These are phyloP conservation scores for Babylonia areolata DNA, from an alignment of 1,140 invertebrate species.

Conservation along the genomic window DNA sequence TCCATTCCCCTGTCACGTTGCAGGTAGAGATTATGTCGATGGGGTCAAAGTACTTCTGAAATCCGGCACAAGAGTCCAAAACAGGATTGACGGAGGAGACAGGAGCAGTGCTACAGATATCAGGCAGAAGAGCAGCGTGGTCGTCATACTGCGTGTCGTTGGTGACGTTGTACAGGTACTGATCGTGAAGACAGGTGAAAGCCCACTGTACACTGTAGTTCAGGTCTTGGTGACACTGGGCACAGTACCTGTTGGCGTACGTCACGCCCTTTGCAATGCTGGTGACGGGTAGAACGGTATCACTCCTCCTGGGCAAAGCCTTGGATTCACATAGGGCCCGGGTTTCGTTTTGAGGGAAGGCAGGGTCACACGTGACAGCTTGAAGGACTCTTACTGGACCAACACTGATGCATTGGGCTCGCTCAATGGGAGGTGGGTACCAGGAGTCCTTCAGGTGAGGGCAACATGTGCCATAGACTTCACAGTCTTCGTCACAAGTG, in stretches of 20 bases:
- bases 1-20: background rate
- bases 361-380: background rate
- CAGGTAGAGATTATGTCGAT: background rate
- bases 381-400: background rate
- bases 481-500: background rate
- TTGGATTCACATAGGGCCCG: background rate
- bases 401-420: background rate
- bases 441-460: background rate
- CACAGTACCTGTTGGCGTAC: conserved; percentile 8
- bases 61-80: too few species aligned
- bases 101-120: background rate
- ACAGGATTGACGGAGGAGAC: background rate
- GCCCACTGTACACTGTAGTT: background rate
- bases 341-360: background rate
- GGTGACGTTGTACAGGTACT: conserved; percentile 13
- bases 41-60: too few species aligned
- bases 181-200: background rate
- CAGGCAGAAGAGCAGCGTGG: background rate
- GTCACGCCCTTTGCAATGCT: background rate
- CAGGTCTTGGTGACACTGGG: background rate
- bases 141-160: background rate
- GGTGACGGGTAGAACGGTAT: background rate
- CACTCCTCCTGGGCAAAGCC: background rate
- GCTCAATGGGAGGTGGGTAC: background rate
- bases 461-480: background rate